Base-by-base conservation (phyloP, 1,140 invertebrate species). In the Apis mellifera region DNA sequence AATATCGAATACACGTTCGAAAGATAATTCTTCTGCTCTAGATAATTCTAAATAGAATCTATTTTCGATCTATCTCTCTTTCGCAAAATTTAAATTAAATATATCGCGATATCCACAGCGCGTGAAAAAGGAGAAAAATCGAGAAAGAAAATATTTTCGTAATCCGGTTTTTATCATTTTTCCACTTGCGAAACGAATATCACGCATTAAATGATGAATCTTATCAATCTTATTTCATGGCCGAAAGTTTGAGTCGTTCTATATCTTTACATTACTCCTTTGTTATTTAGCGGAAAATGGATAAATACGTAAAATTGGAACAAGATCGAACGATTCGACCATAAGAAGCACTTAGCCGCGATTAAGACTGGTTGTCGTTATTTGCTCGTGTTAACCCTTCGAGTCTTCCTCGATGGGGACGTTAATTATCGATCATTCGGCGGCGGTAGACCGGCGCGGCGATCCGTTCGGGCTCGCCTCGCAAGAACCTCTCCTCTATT, bases 351-450 rank as follows among this genome's bases (percentile, higher is more conserved):
- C 48, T 42, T 13, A n/a, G 7, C 4, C 1, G 11, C 8, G 23
- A 19, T 9, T 15, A 2, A 19, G 64, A 19, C 32, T 42, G 9
- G 52, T n/a, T 13, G 13, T 1, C 23, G 15, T 55, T 42, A 32
- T 66, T 75, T 13, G 12, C 42, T 62, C 73, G 73, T 21, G 19
- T 50, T 26, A 32, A n/a, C 11, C 13, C 17, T 62, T 23, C 42
- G 13, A 48, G 26, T 42, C 21, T 68, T 57, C n/a, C 12, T n/a
- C 21, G n/a, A 68, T 23, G 26, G 26, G 21, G 21, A n/a, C 23
- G 50, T 72, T 72, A 72, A 72, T 72, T 72, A 72, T 72, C 70
- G 26, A 72, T 57, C 55, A 48, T 59, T 73, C 32, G 32, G 54
- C 55, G 13, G 21, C 23, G 32, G 32, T 21, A 48, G 42, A 42